A percentile compares a stretch with the other conserved stretches of the same genome.
phyloP scores from a whole-genome alignment of 2,888 invertebrate species.

The Torymus tubicola region DNA sequence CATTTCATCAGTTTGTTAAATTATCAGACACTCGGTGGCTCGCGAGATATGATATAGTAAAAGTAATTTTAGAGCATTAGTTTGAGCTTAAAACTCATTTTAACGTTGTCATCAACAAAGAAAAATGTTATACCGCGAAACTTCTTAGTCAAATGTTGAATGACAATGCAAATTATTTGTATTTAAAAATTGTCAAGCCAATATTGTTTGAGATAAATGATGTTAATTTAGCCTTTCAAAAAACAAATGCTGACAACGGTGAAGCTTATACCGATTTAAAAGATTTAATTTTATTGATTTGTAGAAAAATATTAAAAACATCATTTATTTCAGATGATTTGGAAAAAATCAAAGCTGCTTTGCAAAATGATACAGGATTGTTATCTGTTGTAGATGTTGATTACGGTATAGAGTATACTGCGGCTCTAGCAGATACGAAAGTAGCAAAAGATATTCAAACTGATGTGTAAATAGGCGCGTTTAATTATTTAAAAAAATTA shows the following conservation, averaged over 20 bases:
- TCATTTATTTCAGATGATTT: neutral
- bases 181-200: slow-evolving; percentile 8
- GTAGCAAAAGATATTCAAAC: neutral
- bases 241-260: neutral
- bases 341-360: neutral
- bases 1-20: too few relatives aligned
- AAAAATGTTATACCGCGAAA: too few relatives aligned
- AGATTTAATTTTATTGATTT: neutral
- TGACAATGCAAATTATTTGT: neutral
- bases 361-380: neutral
- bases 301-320: neutral
- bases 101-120: too few relatives aligned
- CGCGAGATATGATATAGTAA: too few relatives aligned
- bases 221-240: neutral
- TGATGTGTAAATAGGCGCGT: neutral
- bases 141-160: slow-evolving; percentile 12
- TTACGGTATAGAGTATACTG: neutral
- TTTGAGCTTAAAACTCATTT: too few relatives aligned
- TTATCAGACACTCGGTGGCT: too few relatives aligned
- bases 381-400: neutral
- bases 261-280: neutral
- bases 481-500: neutral
- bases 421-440: neutral
- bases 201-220: neutral
- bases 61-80: too few relatives aligned